Conservation (phyloP, 1,140 invertebrate genomes). For the Protaetia brevitarsis region DNA sequence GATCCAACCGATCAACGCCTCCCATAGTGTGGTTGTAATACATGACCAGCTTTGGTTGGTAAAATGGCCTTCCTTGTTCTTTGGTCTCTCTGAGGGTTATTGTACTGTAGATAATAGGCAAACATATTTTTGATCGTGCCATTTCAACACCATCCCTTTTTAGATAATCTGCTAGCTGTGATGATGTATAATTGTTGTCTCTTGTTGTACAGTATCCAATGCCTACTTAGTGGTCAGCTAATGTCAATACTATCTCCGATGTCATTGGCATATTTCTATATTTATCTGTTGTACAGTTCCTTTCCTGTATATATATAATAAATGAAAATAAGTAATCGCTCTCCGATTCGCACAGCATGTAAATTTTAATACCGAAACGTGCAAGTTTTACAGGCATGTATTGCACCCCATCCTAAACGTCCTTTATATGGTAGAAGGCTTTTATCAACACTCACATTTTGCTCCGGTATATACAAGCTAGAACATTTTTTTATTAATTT, state of each 20-base stretch:
- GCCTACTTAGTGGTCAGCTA: conserved; percentile 10
- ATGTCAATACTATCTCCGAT: conserved; percentile 27
- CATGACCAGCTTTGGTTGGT: no score
- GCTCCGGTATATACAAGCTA: conserved; percentile 21
- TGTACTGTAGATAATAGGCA: not conserved
- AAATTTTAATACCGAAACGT: conserved; percentile 28
- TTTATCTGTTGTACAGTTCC: conserved; percentile 21
- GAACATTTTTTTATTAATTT: conserved; percentile 23
- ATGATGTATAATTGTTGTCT: conserved; percentile 28
- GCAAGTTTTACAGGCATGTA: conserved; percentile 29
- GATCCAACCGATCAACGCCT: not conserved
- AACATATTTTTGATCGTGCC: conserved; percentile 18
- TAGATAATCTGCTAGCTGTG: conserved; percentile 22
- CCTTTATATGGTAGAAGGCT: conserved; percentile 28
- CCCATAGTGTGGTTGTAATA: conserved; percentile 16
- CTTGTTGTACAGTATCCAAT: conserved; percentile 17
- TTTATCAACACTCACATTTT: conserved; percentile 25
- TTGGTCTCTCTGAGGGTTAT: not conserved
- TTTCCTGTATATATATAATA: conserved; percentile 28
- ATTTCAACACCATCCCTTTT: not conserved
- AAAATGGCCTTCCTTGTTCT: not conserved
- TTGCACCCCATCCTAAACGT: conserved; percentile 26
- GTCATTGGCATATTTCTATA: conserved; percentile 28
- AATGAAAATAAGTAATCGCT: conserved; percentile 23
- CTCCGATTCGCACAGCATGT: conserved; percentile 29